Conservation (phyloP, 2,113 vertebrate genomes). For the Muscicapa adusta region DNA sequence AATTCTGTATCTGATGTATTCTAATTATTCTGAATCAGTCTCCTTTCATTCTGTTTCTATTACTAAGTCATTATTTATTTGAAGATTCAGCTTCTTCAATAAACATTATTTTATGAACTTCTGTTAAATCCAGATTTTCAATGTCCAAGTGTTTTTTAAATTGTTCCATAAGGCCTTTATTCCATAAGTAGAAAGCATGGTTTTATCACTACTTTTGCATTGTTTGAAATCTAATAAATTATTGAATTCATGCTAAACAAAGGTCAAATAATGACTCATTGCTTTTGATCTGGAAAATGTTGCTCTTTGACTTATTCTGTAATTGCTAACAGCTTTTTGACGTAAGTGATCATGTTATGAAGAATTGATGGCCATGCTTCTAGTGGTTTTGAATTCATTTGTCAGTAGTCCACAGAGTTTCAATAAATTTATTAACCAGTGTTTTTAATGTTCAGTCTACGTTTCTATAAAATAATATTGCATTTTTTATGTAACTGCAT, state of each 20-base stretch:
- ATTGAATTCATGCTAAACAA: conserved; percentile 6
- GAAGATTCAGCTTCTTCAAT: background rate
- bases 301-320: conserved; percentile 18
- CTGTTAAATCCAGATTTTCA: background rate
- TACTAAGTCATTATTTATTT: background rate
- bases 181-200: background rate
- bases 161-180: background rate
- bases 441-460: background rate
- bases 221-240: conserved; percentile 6
- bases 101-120: background rate
- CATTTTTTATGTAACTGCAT: background rate
- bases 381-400: background rate
- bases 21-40: background rate
- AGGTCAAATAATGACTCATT: conserved; percentile 47
- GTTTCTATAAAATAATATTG: background rate
- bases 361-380: conserved; percentile 1
- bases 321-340: conserved; percentile 34
- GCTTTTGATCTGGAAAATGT: background rate
- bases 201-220: background rate
- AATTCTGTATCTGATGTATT: background rate
- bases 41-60: background rate
- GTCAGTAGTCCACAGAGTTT: background rate
- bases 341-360: background rate
- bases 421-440: background rate
- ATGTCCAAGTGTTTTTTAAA: background rate